phyloP scores from a whole-genome alignment of 1,140 invertebrate genomes.

The Drepana arcuata region DNA sequence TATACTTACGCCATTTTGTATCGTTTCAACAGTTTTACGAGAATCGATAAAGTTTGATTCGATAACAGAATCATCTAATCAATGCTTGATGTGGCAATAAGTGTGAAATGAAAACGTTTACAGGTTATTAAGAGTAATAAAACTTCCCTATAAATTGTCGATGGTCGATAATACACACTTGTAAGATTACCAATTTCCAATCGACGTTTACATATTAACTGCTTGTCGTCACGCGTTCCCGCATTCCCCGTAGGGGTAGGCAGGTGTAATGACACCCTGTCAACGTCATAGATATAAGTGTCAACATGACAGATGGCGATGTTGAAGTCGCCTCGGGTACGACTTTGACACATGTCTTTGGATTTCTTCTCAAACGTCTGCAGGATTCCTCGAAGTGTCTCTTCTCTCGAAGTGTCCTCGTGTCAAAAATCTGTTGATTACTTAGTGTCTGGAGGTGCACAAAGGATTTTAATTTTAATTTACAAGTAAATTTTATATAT shows the following conservation, averaged over 20 bases:
- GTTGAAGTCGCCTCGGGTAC: too few species aligned
- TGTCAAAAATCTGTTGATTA: too few species aligned
- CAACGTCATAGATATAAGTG: background rate
- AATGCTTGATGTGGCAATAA: conserved; percentile 12
- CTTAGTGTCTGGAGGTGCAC: too few species aligned
- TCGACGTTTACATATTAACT: background rate
- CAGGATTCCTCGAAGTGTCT: too few species aligned
- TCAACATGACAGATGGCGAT: background rate
- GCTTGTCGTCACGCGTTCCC: background rate
- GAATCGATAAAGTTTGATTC: background rate
- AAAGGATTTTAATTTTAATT: too few species aligned
- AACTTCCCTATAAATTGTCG: too few species aligned
- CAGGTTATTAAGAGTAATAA: conserved; percentile 21
- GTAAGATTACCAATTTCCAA: background rate
- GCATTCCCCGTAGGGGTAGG: background rate
- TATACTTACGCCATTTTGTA: background rate
- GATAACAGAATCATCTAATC: background rate
- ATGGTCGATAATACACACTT: too few species aligned
- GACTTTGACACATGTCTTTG: too few species aligned
- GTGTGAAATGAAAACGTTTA: conserved; percentile 31
- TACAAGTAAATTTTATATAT: too few species aligned
- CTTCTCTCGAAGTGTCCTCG: too few species aligned
- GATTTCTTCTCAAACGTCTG: too few species aligned
- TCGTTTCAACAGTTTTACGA: background rate
- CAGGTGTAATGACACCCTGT: background rate